These are phyloP conservation scores for Nansenia antarctica DNA, from an alignment of 2,113 vertebrate genomes.

Conservation along the genomic window DNA sequence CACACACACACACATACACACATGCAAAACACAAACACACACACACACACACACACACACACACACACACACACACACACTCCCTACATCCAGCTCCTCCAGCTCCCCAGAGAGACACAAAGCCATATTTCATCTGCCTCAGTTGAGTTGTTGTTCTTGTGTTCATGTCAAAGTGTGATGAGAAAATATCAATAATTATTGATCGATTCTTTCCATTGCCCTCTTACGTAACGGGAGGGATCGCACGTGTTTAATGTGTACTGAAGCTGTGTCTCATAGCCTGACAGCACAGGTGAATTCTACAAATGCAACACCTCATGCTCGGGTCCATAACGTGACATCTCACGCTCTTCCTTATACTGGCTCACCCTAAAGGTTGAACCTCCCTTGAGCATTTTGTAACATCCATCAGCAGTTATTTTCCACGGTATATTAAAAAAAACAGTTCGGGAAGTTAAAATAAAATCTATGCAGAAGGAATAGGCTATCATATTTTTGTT, in stretches of 20 bases:
- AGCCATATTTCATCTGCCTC: background rate
- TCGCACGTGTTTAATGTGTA: slow-evolving; percentile 31
- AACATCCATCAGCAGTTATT: background rate
- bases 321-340: background rate
- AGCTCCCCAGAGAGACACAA: slow-evolving; percentile 35
- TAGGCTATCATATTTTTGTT: background rate
- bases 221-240: slow-evolving; percentile 20
- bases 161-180: too few relatives aligned
- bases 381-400: background rate
- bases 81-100: background rate
- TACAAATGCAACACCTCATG: background rate
- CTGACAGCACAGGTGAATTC: background rate
- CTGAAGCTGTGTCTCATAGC: background rate
- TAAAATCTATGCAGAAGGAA: too few relatives aligned
- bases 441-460: too few relatives aligned
- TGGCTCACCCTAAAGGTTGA: background rate
- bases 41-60: background rate
- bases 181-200: slow-evolving; percentile 46
- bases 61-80: slow-evolving; percentile 11
- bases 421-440: background rate
- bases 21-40: background rate
- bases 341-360: background rate
- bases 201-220: slow-evolving; percentile 26
- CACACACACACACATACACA: background rate
- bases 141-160: slow-evolving; percentile 46